phyloP scores from a whole-genome alignment of 53 echinoderm and acorn worm genomes.

The Stichopus horrens region DNA sequence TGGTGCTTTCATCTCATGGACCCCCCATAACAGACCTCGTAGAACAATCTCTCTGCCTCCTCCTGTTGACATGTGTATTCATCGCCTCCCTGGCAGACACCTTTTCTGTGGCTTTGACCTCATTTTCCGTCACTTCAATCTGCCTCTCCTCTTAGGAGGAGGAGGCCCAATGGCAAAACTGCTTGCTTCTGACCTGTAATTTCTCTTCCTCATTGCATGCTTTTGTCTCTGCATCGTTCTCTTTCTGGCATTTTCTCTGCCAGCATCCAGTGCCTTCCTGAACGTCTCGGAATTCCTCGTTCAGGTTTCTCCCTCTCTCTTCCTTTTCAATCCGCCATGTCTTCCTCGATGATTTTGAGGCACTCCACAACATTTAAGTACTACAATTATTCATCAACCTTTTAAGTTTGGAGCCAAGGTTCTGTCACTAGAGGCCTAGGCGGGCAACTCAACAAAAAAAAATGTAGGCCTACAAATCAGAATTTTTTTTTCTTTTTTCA shows the following conservation, averaged over 20 bases:
- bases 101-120: slow-evolving; percentile 2
- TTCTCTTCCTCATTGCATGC: background rate
- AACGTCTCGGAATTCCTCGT: background rate
- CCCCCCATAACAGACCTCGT: no score
- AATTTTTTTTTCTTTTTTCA: background rate
- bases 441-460: background rate
- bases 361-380: background rate
- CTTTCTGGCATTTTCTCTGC: background rate
- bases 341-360: background rate
- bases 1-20: slow-evolving; percentile 2
- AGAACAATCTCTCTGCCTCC: no score
- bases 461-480: slow-evolving; percentile 32
- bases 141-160: background rate
- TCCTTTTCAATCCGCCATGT: no score
- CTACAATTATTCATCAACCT: background rate
- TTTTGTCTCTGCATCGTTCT: background rate
- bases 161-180: background rate
- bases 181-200: background rate
- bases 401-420: slow-evolving; percentile 42
- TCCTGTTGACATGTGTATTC: slow-evolving; percentile 1
- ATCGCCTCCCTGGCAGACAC: slow-evolving; percentile 2
- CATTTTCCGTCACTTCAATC: background rate
- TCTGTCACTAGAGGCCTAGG: slow-evolving; percentile 37
- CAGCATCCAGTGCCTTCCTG: background rate
- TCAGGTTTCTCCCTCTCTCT: no score